Percentiles rank a stretch among this genome's conserved stretches.
phyloP scores from a whole-genome alignment of 1,140 invertebrate genomes.

The Phthorimaea operculella region DNA sequence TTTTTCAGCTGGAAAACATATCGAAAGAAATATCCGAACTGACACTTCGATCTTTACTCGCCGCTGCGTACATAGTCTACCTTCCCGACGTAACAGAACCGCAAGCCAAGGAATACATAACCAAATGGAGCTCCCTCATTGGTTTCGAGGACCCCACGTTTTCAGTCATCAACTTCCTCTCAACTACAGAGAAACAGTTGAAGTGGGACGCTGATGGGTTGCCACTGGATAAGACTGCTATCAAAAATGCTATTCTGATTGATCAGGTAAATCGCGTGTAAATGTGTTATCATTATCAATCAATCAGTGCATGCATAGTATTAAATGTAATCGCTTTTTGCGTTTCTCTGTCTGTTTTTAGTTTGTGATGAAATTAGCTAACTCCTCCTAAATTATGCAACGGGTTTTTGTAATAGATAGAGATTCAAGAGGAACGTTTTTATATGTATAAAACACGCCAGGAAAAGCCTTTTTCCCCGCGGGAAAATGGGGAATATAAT shows the following conservation, averaged over 20 bases:
- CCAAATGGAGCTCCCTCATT: conserved; percentile 71
- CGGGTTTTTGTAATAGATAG: too few species aligned
- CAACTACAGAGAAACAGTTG: conserved; percentile 82
- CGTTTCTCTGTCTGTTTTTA: too few species aligned
- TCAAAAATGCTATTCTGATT: conserved; percentile 87
- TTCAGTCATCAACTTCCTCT: conserved; percentile 78
- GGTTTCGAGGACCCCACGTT: conserved; percentile 67
- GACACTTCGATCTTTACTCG: conserved; percentile 74
- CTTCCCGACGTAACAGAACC: conserved; percentile 77
- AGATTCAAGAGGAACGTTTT: too few species aligned
- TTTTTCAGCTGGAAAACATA: conserved; percentile 65
- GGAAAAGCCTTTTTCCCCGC: too few species aligned
- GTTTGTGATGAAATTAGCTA: too few species aligned
- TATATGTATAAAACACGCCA: too few species aligned
- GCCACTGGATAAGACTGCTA: conserved; percentile 80
- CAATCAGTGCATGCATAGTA: too few species aligned
- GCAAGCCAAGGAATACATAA: conserved; percentile 69
- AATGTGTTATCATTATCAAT: too few species aligned
- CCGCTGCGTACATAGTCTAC: conserved; percentile 83
- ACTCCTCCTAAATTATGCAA: too few species aligned
- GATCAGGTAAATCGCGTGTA: conserved; percentile 74
- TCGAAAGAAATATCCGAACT: conserved; percentile 71
- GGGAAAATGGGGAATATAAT: too few species aligned
- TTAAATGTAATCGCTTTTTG: too few species aligned
- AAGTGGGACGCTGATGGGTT: conserved; percentile 90